These are phyloP conservation scores for Chorisops tibialis DNA, from an alignment of 2,888 invertebrate genomes.

Conservation along the genomic window DNA sequence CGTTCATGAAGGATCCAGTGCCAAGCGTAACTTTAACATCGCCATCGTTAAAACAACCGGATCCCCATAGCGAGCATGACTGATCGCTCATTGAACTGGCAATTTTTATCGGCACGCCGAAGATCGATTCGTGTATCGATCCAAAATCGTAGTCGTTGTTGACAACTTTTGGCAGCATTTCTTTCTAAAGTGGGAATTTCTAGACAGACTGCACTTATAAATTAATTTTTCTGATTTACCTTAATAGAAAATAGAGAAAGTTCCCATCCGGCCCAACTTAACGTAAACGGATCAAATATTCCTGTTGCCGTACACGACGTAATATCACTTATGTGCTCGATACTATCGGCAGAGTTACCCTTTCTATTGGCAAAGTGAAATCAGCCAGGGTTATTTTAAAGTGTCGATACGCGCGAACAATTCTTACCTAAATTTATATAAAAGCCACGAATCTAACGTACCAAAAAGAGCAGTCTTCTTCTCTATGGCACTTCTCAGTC, in stretches of 20 bases:
- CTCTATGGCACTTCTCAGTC: constrained; percentile 63
- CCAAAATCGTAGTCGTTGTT: constrained; percentile 77
- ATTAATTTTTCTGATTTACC: constrained; percentile 13
- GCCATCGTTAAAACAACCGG: constrained; percentile 72
- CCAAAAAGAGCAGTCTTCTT: constrained; percentile 73
- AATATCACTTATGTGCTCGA: constrained; percentile 77
- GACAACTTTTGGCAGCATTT: constrained; percentile 76
- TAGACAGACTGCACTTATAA: no score
- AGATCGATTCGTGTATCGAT: constrained; percentile 60
- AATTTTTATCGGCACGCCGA: constrained; percentile 77
- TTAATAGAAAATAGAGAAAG: constrained; percentile 28
- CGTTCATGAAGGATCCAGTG: constrained; percentile 85
- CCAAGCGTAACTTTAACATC: constrained; percentile 87
- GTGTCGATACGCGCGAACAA: no score
- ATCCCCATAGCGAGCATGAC: constrained; percentile 85
- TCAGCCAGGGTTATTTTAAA: no score
- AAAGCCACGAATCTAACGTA: constrained; percentile 89
- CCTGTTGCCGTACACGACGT: constrained; percentile 90
- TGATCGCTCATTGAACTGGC: constrained; percentile 60
- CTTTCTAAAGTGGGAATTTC: no score
- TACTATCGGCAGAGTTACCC: constrained; percentile 42
- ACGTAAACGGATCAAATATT: constrained; percentile 86
- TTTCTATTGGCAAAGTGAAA: constrained; percentile 35
- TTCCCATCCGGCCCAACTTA: constrained; percentile 67
- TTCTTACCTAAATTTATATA: constrained; percentile 69